Evolutionary conservation across 1,140 invertebrate species (phyloP), one percentile per base, ranked within the genome.

Genomic region (Drosophila ogumai): DNA sequence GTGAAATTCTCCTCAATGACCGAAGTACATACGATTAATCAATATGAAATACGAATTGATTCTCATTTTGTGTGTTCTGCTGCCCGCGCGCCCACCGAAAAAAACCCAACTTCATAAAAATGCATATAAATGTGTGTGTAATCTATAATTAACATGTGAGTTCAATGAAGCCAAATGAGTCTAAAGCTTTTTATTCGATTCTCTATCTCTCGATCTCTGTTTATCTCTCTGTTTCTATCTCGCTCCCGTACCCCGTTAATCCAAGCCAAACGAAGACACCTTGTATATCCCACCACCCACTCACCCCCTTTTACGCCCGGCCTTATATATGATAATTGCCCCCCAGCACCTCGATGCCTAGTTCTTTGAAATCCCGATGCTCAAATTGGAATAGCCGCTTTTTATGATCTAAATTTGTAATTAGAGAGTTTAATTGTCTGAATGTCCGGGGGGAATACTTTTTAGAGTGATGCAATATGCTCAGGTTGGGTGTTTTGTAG

Each of bases 31-130:
- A 49, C 38, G 63, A 82, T 86, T 86, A 86, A 86, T 86, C 82
- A 86, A 86, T 86, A 36, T 87, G 82, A 55, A 38, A 75, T 87
- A 87, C 74, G 80, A 85, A 85, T 87, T 85, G 79, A 85, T 82
- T 85, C 58, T 86, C 60, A 87, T 86, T 75, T 56, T 85, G 56
- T 86, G 79, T 87, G 79, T 73, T 73, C 82, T 69, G 82, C 82
- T 79, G 82, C 84, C 73, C 75, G 67, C 49, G 58, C 78, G 38
- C 49, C 65, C 58, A 49, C 55, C 46, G n/a, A n/a, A 13, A 73
- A 63, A 61, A 50, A 13, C 28, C 54, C 41, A 55, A 81, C 68
- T 57, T 34, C 44, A 77, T 80, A 59, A 57, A 74, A 80, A 68
- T 84, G 66, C 78, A 75, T 81, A 73, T 38, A 28, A 67, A 68